Base-by-base conservation (phyloP, 2,888 invertebrate genomes). In the Chamaedrilus cognettii region DNA sequence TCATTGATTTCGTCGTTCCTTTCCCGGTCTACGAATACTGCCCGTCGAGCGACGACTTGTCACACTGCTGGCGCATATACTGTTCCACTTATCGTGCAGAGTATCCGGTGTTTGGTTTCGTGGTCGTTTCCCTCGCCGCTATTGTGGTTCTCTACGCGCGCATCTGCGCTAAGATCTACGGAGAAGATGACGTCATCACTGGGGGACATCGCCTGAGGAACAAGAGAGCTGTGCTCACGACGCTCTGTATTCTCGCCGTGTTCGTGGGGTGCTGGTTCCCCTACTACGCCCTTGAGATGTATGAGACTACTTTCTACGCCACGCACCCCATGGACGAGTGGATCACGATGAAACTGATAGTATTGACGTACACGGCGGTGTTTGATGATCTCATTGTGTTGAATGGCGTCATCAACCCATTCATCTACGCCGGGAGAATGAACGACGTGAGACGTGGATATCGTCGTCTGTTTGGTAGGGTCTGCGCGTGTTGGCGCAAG, bases 211-310 rank as follows among this genome's bases (percentile, higher is more conserved):
- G 33, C 23, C 32, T 57, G 31, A 73, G 76, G 7, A 78, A 76
- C 66, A 72, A 72, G 2, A 77, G 78, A 35, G 78, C 77, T 5
- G 63, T 78, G n/a, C 60, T 76, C 4, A 79, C 79, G 2, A 79
- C 79, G 15, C 67, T 78, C 23, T 61, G 78, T 26, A 80, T 80
- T 7, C 74, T 80, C 2, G 75, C 75, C 31, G 76, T 77, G 30
- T 80, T 78, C 64, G 67, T 72, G 4, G 52, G 77, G 4, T 79
- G 78, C 55, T 80, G 78, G 78, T 60, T 80, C 33, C 79, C 80
- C 2, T 74, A 75, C 52, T 60, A 42, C 60, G 35, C 49, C 1
- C 49, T 60, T 11, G 26, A 35, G 23, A 34, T 60, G 28, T 60
- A 60, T 28, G 49, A 34, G 0, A 75, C 75, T 60, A 68, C 76